These are phyloP conservation scores for Limnephilus lunatus DNA, from an alignment of 2,888 invertebrate species.

Conservation along the genomic window DNA sequence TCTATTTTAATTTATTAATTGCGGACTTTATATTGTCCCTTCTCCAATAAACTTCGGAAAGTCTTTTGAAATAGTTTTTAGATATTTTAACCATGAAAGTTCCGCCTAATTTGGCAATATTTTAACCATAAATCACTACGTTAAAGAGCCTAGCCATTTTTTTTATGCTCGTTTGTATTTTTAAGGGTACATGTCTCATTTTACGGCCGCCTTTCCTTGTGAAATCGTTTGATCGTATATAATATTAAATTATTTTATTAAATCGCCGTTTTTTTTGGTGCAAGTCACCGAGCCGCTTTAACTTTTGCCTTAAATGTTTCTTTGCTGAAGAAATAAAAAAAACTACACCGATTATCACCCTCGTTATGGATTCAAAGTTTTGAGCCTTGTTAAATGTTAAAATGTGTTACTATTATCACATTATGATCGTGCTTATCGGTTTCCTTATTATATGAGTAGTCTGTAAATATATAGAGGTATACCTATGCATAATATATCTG, in stretches of 20 bases:
- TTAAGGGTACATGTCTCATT: neutral
- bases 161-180: neutral
- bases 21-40: neutral
- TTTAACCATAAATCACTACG: neutral
- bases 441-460: too few relatives aligned
- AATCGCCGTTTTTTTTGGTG: neutral
- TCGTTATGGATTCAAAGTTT: neutral
- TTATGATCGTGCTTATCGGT: neutral
- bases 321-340: neutral
- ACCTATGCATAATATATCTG: too few relatives aligned
- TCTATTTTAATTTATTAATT: neutral
- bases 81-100: neutral
- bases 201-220: neutral
- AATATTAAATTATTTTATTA: neutral
- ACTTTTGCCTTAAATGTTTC: neutral
- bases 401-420: neutral
- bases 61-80: neutral
- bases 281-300: neutral
- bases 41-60: neutral
- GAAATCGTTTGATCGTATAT: neutral
- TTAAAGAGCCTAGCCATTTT: neutral
- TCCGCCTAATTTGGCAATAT: neutral
- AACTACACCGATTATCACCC: neutral
- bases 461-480: too few relatives aligned
- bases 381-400: neutral